These are phyloP conservation scores for Peromyscus californicus DNA, from an alignment of 2,113 vertebrate species.

Conservation along the genomic window DNA sequence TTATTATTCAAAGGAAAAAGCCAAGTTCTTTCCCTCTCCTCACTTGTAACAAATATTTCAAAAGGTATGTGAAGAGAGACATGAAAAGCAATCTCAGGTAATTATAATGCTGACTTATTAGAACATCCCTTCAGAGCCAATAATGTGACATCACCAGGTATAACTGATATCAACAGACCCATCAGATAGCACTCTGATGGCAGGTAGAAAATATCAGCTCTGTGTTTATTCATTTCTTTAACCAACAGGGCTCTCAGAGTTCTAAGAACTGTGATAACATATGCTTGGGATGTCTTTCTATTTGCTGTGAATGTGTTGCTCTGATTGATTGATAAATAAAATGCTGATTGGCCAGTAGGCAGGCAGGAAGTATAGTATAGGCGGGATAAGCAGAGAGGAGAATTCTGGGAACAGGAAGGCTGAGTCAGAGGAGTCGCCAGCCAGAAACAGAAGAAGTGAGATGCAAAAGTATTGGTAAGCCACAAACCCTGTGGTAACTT, in stretches of 20 bases:
- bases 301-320: too few species aligned
- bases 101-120: conserved; percentile 6
- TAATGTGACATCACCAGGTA: not conserved
- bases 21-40: not conserved
- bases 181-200: not conserved
- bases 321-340: too few species aligned
- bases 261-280: not conserved
- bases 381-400: too few species aligned
- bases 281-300: not conserved
- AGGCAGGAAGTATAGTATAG: too few species aligned
- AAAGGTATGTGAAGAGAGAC: not conserved
- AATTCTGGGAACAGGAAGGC: too few species aligned
- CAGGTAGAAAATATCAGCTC: not conserved
- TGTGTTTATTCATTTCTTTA: conserved; percentile 5
- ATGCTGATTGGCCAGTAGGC: too few species aligned
- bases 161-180: not conserved
- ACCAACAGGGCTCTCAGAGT: not conserved
- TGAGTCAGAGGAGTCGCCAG: too few species aligned
- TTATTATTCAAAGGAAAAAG: conserved; percentile 21
- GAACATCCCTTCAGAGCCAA: not conserved
- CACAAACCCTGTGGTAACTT: too few species aligned
- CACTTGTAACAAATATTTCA: not conserved
- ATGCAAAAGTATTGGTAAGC: too few species aligned
- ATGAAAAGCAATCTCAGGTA: not conserved
- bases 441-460: too few species aligned